phyloP scores from a whole-genome alignment of 1,140 invertebrate species.

The Atta colombica region DNA sequence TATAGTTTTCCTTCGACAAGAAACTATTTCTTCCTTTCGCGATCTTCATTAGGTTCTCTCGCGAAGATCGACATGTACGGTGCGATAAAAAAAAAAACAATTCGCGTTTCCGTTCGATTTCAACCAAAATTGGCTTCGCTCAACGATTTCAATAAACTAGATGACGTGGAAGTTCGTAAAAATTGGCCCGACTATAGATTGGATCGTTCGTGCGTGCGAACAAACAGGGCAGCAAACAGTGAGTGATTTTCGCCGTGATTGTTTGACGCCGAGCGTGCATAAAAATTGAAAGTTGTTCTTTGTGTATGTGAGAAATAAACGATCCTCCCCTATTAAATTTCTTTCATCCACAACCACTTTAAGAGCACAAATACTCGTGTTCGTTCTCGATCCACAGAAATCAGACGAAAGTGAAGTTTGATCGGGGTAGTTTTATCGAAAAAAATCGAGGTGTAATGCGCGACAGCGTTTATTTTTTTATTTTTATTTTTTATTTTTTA shows the following conservation, averaged over 20 bases:
- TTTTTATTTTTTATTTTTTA: too few species aligned
- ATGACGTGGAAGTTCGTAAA: conserved; percentile 48
- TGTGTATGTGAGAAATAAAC: conserved; percentile 1
- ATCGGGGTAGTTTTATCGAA: not conserved
- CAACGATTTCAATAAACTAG: conserved; percentile 54
- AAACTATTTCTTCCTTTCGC: conserved; percentile 7
- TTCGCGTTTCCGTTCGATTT: conserved; percentile 23
- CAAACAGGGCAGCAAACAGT: conserved; percentile 44
- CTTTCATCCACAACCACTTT: conserved; percentile 14
- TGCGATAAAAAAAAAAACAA: not conserved
- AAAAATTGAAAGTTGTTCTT: conserved; percentile 51
- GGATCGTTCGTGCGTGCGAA: conserved; percentile 30
- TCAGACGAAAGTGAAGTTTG: not conserved
- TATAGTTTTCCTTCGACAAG: conserved; percentile 4
- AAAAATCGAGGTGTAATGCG: not conserved
- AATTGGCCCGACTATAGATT: conserved; percentile 35
- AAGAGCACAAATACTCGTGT: conserved; percentile 13
- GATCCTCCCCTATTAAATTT: conserved; percentile 40
- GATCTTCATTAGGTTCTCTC: not conserved
- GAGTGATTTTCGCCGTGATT: conserved; percentile 44
- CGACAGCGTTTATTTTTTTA: not conserved
- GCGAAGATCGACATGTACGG: not conserved
- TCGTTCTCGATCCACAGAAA: conserved; percentile 1
- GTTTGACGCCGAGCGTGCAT: conserved; percentile 37
- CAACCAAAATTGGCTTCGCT: conserved; percentile 24